These are phyloP conservation scores for Hipparchia semele DNA, from an alignment of 2,888 invertebrate genomes.

Conservation along the genomic window DNA sequence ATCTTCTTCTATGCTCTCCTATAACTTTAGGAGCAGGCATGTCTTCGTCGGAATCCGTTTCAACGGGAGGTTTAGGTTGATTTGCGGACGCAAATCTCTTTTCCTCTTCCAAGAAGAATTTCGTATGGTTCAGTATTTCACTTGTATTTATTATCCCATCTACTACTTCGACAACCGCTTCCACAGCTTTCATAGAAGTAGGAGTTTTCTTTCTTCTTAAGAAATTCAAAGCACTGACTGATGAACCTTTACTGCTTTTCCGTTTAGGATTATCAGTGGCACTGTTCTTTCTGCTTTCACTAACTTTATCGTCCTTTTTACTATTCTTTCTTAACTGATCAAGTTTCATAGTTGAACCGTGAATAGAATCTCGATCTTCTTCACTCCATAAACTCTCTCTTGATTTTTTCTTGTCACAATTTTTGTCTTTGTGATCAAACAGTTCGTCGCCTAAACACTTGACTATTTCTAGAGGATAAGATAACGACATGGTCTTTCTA, in stretches of 20 bases:
- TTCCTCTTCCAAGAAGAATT: conserved; percentile 72
- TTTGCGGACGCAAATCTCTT: conserved; percentile 60
- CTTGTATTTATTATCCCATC: conserved; percentile 59
- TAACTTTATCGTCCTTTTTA: conserved; percentile 69
- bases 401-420: conserved; percentile 72
- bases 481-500: conserved; percentile 77
- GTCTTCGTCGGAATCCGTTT: conserved; percentile 73
- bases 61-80: conserved; percentile 54
- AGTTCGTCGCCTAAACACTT: conserved; percentile 76
- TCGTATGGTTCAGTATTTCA: conserved; percentile 68
- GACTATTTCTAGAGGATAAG: conserved; percentile 77
- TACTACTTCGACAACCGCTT: conserved; percentile 66
- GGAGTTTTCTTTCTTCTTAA: conserved; percentile 73
- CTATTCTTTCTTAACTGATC: conserved; percentile 69
- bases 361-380: conserved; percentile 73
- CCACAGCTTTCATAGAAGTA: conserved; percentile 65
- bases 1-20: conserved; percentile 68
- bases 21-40: conserved; percentile 61
- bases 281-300: conserved; percentile 63
- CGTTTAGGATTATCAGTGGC: conserved; percentile 68
- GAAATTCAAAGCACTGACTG: conserved; percentile 73
- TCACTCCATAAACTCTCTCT: conserved; percentile 79
- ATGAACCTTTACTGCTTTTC: conserved; percentile 73
- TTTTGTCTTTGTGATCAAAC: conserved; percentile 72
- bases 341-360: conserved; percentile 66